These are phyloP conservation scores for Lingula anatina DNA, from an alignment of 2,888 invertebrate species.

Conservation along the genomic window DNA sequence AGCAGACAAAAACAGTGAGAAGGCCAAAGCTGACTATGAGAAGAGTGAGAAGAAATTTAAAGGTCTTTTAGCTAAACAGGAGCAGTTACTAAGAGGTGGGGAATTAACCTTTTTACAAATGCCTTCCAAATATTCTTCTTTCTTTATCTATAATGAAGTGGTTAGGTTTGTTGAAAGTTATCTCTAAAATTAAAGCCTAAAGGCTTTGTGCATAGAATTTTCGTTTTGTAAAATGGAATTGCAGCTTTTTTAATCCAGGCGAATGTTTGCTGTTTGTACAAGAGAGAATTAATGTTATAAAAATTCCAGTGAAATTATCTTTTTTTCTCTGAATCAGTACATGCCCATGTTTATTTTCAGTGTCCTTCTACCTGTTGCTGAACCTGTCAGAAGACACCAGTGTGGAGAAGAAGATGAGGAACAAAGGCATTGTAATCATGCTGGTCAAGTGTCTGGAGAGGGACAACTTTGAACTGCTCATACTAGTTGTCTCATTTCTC, in stretches of 20 bases:
- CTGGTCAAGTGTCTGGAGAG: constrained; percentile 83
- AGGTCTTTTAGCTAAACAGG: constrained; percentile 83
- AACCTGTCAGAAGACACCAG: constrained; percentile 94
- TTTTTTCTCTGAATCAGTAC: too few relatives aligned
- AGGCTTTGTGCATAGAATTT: too few relatives aligned
- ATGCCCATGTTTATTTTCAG: constrained; percentile 54
- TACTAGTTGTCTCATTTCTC: constrained; percentile 86
- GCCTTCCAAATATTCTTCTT: too few relatives aligned
- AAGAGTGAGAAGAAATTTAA: constrained; percentile 72
- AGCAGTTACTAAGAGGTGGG: constrained; percentile 74
- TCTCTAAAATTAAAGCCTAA: too few relatives aligned
- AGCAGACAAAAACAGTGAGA: constrained; percentile 37
- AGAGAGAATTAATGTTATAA: too few relatives aligned
- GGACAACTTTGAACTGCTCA: constrained; percentile 81
- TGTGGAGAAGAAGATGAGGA: constrained; percentile 95
- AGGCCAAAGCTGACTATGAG: constrained; percentile 69
- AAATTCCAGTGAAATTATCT: too few relatives aligned
- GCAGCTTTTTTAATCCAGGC: too few relatives aligned
- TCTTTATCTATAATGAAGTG: too few relatives aligned
- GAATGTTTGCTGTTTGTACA: too few relatives aligned
- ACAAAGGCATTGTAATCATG: constrained; percentile 83
- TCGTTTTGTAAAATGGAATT: too few relatives aligned
- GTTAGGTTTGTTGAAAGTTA: too few relatives aligned
- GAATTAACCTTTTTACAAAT: too few relatives aligned
- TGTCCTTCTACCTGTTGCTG: constrained; percentile 84